Evolutionary conservation across 2,888 invertebrate species (phyloP), one percentile per base, ranked within the genome.

Genomic region (Drosophila meridiana): DNA sequence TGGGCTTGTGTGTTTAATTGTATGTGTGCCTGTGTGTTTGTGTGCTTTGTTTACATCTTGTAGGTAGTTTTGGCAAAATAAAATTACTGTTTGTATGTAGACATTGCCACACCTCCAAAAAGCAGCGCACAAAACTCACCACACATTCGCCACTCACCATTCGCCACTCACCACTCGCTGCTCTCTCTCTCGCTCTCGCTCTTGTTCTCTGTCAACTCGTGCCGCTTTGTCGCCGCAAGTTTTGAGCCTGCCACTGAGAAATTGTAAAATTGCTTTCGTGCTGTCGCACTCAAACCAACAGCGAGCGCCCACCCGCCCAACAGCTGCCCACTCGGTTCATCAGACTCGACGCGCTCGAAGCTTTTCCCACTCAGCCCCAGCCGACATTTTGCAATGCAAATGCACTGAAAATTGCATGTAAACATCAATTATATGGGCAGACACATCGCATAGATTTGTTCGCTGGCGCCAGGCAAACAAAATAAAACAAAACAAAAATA

Each of bases 11-110:
- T 26, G 8, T 34, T 9, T 2, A 30, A 4, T 30, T 48, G 47
- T 40, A 56, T 42, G 38, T 43, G 36, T 62, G 40, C 40, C 32
- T 69, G 30, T 43, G 28, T 68, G 57, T 61, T 8, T 55, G 28
- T 69, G 76, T 63, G 70, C 66, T 89, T 85, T 89, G 89, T 85
- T 89, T 85, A 89, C 88, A 85, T 87, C 74, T 84, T 82, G 67
- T 55, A 53, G 52, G 56, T 82, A 76, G 76, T 79, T 87, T 78
- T 83, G 84, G 48, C 84, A 73, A 88, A 74, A 80, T 38, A 2
- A 26, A 61, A 38, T 40, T 32, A 53, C 53, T 55, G 48, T 62
- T 67, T 63, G 63, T 65, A 66, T 68, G 70, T 56, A 56, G 28
- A 56, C 63, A 20, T 58, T 65, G 86, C 80, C 88, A 81, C 83